Evolutionary conservation across 2,113 vertebrate genomes (phyloP), one percentile per base, ranked within the genome.

Genomic region (Toxotes jaculatrix): DNA sequence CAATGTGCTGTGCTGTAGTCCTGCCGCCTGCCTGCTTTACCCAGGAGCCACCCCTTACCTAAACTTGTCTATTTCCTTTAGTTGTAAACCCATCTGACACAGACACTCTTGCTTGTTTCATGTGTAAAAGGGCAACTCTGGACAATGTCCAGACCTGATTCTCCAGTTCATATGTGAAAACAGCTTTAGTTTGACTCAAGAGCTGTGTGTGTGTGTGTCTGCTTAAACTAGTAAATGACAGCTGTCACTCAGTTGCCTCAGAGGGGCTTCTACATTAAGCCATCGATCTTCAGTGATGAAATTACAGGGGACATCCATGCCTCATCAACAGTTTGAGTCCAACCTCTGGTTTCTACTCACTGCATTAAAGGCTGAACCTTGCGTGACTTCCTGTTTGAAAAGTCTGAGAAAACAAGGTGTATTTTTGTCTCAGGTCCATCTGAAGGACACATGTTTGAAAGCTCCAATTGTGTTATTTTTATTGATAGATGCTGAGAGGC

Each of bases 401-500:
- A 74, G 27, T 72, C 36, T 68, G 31, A 75, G 75, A 62, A 82
- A 31, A 74, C 34, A 32, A 72, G 51, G 34, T 66, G 62, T 88
- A 85, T 89, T 92, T 91, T 90, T 82, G 77, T 91, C 79, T 75
- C 79, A 6, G 49, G 79, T 74, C 61, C 80, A 77, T 56, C 68
- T 55, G 72, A 84, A 70, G 84, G 74, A 86, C 69, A 53, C 3
- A 34, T 1, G 21, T 87, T 87, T 84, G 82, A 87, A 86, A 84
- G 60, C 79, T 85, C 66, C 66, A 36, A 51, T 77, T 82, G 77
- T 80, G 79, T 86, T 88, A 83, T 84, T 85, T 86, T 82, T 88
- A 89, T 85, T 90, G 88, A 91, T 74, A 75, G 83, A 88, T 77
- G 75, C 85, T 75, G 83, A 88, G 70, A 78, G 63, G 68, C 65